Percentiles rank a stretch among this genome's conserved stretches.
Conservation (phyloP, 23 tunicate genomes). For the Botrylloides violaceus region DNA sequence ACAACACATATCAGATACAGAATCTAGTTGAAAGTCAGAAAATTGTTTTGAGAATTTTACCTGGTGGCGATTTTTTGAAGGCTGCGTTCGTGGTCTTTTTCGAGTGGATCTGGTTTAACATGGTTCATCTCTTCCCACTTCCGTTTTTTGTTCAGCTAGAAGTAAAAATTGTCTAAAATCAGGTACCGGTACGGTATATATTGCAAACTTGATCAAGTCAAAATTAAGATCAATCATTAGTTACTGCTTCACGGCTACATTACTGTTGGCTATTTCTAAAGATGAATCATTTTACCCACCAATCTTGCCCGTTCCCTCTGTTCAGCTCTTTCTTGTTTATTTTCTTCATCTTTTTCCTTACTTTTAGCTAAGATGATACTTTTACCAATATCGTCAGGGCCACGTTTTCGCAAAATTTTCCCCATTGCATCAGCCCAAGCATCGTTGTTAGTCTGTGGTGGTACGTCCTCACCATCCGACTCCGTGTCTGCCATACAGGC, state of each 20-base stretch:
- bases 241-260: no score
- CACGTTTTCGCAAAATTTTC: constrained; percentile 6
- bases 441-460: not conserved
- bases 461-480: constrained; percentile 1
- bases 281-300: constrained; percentile 3
- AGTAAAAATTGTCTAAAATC: no score
- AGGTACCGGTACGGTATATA: no score
- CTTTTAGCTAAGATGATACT: constrained; percentile 10
- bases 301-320: constrained; percentile 12
- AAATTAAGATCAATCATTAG: no score
- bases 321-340: constrained; percentile 8
- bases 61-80: constrained; percentile 60
- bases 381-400: not conserved
- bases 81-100: constrained; percentile 52
- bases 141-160: constrained; percentile 52
- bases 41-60: not conserved
- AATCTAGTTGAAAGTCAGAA: not conserved
- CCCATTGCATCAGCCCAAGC: constrained; percentile 28
- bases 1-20: not conserved
- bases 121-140: constrained; percentile 71
- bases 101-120: constrained; percentile 32
- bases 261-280: no score
- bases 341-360: constrained; percentile 20
- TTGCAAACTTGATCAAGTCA: no score
- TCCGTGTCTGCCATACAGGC: not conserved